These are phyloP conservation scores for Mystacides longicornis DNA, from an alignment of 2,888 invertebrate genomes.

Conservation along the genomic window DNA sequence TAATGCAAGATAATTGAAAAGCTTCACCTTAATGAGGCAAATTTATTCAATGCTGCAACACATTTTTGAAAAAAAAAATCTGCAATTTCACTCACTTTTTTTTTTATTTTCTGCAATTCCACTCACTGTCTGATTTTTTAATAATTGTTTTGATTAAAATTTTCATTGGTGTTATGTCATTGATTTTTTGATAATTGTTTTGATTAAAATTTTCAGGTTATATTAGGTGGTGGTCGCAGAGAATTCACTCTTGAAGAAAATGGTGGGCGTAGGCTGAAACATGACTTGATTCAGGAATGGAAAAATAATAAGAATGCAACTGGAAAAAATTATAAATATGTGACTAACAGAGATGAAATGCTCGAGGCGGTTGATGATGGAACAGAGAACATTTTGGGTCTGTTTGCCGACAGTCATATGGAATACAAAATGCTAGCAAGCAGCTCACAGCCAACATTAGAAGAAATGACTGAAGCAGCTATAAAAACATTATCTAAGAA, in stretches of 20 bases:
- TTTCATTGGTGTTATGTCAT: too few species aligned
- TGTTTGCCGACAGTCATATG: constrained; percentile 44
- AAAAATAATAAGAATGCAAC: constrained; percentile 32
- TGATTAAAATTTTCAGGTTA: too few species aligned
- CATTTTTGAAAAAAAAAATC: too few species aligned
- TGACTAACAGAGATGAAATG: constrained; percentile 45
- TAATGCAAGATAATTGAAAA: too few species aligned
- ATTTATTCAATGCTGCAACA: too few species aligned
- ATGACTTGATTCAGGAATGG: constrained; percentile 57
- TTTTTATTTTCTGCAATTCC: too few species aligned
- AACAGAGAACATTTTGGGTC: constrained; percentile 42
- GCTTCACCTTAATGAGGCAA: too few species aligned
- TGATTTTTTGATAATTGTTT: too few species aligned
- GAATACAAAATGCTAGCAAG: constrained; percentile 39
- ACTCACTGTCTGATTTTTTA: too few species aligned
- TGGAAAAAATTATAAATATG: constrained; percentile 34
- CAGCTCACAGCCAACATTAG: constrained; percentile 47
- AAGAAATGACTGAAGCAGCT: constrained; percentile 56
- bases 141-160: too few species aligned
- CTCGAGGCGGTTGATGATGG: constrained; percentile 36
- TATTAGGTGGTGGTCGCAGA: constrained; percentile 53
- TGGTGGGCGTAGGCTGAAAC: constrained; percentile 45
- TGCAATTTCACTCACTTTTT: too few species aligned
- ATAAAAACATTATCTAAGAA: constrained; percentile 48
- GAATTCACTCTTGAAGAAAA: constrained; percentile 45